Percentiles rank a stretch among this genome's conserved stretches.
Evolutionary conservation across 2,888 invertebrate species (phyloP).

Genomic region (Dasypolia templi): DNA sequence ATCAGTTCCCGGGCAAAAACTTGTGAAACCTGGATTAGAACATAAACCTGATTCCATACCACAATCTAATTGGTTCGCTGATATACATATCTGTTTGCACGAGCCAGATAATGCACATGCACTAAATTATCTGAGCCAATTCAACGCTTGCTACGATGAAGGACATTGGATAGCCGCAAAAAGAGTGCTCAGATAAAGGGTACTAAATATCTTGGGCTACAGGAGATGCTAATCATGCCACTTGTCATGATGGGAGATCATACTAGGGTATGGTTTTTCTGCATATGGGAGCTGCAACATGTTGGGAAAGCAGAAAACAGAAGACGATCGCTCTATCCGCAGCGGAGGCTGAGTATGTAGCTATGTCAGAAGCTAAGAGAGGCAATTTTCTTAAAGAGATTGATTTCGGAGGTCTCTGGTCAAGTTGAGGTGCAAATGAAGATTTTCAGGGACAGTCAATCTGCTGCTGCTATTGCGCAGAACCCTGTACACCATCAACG

Average conservation of each 20-base stretch:
- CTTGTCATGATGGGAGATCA: background rate
- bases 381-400: background rate
- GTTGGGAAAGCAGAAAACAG: too few relatives aligned
- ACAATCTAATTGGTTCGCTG: background rate
- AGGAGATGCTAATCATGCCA: background rate
- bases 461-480: background rate
- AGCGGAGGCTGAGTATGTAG: too few relatives aligned
- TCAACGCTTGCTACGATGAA: background rate
- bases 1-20: too few relatives aligned
- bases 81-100: background rate
- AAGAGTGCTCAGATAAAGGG: background rate
- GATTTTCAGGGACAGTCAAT: background rate
- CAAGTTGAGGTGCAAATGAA: background rate
- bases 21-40: background rate
- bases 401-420: background rate
- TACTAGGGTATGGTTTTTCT: too few relatives aligned
- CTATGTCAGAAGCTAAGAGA: background rate
- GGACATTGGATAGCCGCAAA: background rate
- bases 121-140: background rate
- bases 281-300: too few relatives aligned
- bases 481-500: constrained; percentile 1
- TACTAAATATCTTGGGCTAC: background rate
- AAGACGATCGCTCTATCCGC: too few relatives aligned
- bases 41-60: too few relatives aligned
- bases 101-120: too few relatives aligned